Evolutionary conservation across 2,888 invertebrate genomes (phyloP).

Genomic region (Parascotia fuliginaria): DNA sequence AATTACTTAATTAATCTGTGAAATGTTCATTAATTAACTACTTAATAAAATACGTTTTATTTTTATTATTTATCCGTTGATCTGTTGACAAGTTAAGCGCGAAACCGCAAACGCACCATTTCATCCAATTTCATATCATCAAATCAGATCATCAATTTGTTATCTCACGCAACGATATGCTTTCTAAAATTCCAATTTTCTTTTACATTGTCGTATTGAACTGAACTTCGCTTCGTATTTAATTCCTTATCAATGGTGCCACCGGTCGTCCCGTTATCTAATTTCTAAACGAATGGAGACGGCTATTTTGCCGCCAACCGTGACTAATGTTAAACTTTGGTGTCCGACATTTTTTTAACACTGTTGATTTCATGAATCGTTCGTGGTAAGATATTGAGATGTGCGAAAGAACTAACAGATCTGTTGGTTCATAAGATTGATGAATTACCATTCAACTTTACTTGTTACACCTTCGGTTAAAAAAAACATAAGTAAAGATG

Average conservation of each 20-base stretch:
- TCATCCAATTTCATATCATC: conserved; percentile 50
- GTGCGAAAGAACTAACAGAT: too few species aligned
- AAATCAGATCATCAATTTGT: conserved; percentile 42
- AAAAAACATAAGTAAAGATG: too few species aligned
- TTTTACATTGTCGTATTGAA: conserved; percentile 56
- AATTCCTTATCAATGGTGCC: conserved; percentile 73
- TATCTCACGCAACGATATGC: conserved; percentile 58
- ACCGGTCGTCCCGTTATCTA: conserved; percentile 69
- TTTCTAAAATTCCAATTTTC: conserved; percentile 70
- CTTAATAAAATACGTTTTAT: neutral
- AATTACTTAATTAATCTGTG: too few species aligned
- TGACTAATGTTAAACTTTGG: conserved; percentile 55
- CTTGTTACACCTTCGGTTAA: too few species aligned
- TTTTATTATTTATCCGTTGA: neutral
- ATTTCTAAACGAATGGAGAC: conserved; percentile 64
- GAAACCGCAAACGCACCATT: conserved; percentile 11
- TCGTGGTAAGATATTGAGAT: neutral
- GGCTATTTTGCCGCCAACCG: conserved; percentile 53
- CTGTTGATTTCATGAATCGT: conserved; percentile 6
- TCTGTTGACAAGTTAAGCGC: conserved; percentile 11
- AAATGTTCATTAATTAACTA: too few species aligned
- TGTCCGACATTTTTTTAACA: conserved; percentile 38
- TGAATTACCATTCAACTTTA: too few species aligned
- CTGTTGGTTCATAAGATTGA: too few species aligned
- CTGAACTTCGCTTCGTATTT: conserved; percentile 56